Evolutionary conservation across 2,888 invertebrate species (phyloP).

Genomic region (Eilema caniola): DNA sequence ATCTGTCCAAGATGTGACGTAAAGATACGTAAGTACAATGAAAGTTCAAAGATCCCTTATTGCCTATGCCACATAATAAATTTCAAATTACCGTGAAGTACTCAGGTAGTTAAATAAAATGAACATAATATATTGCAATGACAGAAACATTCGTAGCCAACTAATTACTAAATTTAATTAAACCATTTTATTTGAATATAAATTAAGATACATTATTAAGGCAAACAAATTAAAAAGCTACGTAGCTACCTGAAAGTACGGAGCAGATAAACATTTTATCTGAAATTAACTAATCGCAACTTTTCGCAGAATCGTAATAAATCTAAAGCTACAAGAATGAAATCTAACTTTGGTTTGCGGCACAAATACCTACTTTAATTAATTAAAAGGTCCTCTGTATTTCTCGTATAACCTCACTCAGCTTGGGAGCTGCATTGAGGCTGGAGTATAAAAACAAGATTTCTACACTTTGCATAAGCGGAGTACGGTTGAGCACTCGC

Average conservation of each 20-base stretch:
- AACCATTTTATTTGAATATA: slow-evolving; percentile 15
- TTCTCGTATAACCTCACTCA: slow-evolving; percentile 6
- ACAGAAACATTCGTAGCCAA: neutral
- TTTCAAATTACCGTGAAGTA: neutral
- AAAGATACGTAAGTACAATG: too few species aligned
- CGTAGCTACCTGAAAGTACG: slow-evolving; percentile 23
- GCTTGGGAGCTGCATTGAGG: slow-evolving; percentile 26
- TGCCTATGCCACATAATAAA: neutral
- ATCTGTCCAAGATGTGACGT: too few species aligned
- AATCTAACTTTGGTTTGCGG: slow-evolving; percentile 35
- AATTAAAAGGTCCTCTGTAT: slow-evolving; percentile 31
- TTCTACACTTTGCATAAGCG: slow-evolving; percentile 45
- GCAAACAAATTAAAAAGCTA: slow-evolving; percentile 42
- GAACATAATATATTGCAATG: neutral
- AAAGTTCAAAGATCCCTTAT: neutral
- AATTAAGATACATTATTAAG: slow-evolving; percentile 29
- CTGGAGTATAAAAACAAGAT: slow-evolving; percentile 34
- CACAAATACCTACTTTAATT: slow-evolving; percentile 47
- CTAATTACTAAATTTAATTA: slow-evolving; percentile 11
- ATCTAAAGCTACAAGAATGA: slow-evolving; percentile 37
- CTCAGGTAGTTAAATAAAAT: neutral
- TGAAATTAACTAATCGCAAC: slow-evolving; percentile 35
- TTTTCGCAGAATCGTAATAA: slow-evolving; percentile 36
- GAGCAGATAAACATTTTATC: slow-evolving; percentile 19
- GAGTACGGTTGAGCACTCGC: slow-evolving; percentile 49